Percentiles rank a stretch among this genome's conserved stretches.
These are phyloP conservation scores for Cephalopachus bancanus DNA, from an alignment of 2,797 vertebrate species.

Conservation along the genomic window DNA sequence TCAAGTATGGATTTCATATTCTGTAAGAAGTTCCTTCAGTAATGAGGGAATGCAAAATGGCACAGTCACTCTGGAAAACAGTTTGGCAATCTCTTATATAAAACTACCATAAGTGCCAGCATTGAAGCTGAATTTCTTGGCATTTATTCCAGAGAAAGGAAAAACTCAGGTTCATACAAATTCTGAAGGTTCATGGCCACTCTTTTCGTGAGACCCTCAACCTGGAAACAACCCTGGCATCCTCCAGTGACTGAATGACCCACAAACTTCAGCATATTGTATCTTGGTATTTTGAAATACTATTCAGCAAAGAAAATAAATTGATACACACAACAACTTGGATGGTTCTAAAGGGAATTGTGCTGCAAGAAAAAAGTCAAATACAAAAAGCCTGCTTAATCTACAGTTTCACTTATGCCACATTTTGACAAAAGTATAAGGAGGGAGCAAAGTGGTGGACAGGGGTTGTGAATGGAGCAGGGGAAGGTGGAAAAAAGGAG, in stretches of 20 bases:
- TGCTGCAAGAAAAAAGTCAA: not conserved
- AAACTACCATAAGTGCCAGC: accelerated
- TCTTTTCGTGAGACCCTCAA: not conserved
- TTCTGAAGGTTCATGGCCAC: not conserved
- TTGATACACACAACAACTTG: not conserved
- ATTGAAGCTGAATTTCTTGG: accelerated
- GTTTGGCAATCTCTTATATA: not conserved
- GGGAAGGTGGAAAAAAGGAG: not conserved
- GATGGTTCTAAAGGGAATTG: not conserved
- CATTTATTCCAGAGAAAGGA: not conserved
- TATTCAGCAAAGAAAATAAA: not conserved
- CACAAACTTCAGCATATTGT: accelerated
- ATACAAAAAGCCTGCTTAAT: no score
- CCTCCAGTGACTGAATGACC: not conserved
- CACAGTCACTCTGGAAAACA: accelerated
- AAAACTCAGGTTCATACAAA: not conserved
- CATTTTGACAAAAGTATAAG: not conserved
- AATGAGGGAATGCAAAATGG: not conserved
- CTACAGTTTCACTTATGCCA: not conserved
- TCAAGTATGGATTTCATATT: not conserved
- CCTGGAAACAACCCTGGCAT: not conserved
- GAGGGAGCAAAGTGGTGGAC: no score
- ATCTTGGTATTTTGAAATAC: not conserved
- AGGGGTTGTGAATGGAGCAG: not conserved
- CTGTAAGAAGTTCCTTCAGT: not conserved